Base-by-base conservation (phyloP, 2,888 invertebrate species). In the Drosophila greeni region DNA sequence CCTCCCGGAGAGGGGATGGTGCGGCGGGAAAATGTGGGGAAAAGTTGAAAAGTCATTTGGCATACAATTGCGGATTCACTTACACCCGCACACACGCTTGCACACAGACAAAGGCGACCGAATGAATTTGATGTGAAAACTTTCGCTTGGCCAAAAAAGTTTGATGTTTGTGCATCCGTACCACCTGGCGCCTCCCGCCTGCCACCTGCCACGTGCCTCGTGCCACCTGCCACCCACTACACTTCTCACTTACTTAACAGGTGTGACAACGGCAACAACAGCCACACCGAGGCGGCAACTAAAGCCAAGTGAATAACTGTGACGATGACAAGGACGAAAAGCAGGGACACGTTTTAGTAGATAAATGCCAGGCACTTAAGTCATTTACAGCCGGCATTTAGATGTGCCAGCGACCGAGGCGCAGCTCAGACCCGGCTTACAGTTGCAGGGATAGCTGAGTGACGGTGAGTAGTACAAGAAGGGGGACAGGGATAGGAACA, bases 361-460 rank as follows among this genome's bases (percentile, higher is more conserved):
- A 79, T 82, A 79, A 79, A 79, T 82, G 77, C 72, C 77, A 65
- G 80, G 80, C 84, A 79, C 79, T 82, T 76, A 82, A 82, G 81
- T 78, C 81, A 77, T 76, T 82, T 80, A 72, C 70, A 72, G 77
- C 47, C 66, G 60, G 64, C 48, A 47, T 65, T 39, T 48, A 39
- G 67, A 37, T 58, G 57, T 54, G 55, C 53, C 56, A 55, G 40
- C 66, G 53, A 56, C 70, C 74, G 70, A 58, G 75, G 62, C 64
- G 55, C 73, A 60, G 61, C 72, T 61, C 61, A 60, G 58, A 56
- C 56, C 55, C 55, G 60, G 59, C 54, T 53, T 36, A 29, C 45
- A 31, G 45, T 14, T 47, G 45, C 45, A 47, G 45, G 45, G 3
- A 31, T 9, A 3, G 14, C 20, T 47, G 45, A 31, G 4, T 45